These are phyloP conservation scores for Theristicus caerulescens DNA, from an alignment of 2,113 vertebrate species.

Conservation along the genomic window DNA sequence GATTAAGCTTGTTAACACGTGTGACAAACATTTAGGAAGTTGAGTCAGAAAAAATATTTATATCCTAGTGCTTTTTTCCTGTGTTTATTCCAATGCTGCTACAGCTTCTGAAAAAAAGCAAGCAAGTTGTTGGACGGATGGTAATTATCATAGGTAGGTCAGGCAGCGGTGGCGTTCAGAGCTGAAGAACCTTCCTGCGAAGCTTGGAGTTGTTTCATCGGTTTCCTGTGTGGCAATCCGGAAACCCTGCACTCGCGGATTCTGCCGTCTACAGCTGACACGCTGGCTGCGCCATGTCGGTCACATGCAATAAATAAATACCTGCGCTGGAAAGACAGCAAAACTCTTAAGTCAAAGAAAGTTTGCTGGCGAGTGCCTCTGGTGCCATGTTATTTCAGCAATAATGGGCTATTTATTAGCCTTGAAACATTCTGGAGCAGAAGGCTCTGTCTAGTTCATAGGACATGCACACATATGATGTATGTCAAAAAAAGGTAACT, in stretches of 20 bases:
- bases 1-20: background rate
- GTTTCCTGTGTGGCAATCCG: fast-evolving
- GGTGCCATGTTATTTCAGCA: fast-evolving
- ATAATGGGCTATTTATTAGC: fast-evolving
- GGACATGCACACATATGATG: fast-evolving
- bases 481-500: fast-evolving
- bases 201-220: fast-evolving
- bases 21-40: background rate
- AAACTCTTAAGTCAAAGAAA: fast-evolving
- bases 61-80: background rate
- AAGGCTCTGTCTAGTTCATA: fast-evolving
- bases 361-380: fast-evolving
- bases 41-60: background rate
- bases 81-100: background rate
- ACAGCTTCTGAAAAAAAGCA: background rate
- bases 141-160: fast-evolving
- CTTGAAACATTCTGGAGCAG: fast-evolving
- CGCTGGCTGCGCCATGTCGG: fast-evolving
- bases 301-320: fast-evolving
- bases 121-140: fast-evolving
- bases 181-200: too few relatives aligned
- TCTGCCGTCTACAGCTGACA: fast-evolving
- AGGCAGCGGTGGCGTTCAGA: fast-evolving
- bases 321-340: background rate
- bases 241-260: fast-evolving